A percentile compares a stretch with the other conserved stretches of the same genome.
Evolutionary conservation across 1,140 invertebrate genomes (phyloP).

Genomic region (Mamestra configurata): DNA sequence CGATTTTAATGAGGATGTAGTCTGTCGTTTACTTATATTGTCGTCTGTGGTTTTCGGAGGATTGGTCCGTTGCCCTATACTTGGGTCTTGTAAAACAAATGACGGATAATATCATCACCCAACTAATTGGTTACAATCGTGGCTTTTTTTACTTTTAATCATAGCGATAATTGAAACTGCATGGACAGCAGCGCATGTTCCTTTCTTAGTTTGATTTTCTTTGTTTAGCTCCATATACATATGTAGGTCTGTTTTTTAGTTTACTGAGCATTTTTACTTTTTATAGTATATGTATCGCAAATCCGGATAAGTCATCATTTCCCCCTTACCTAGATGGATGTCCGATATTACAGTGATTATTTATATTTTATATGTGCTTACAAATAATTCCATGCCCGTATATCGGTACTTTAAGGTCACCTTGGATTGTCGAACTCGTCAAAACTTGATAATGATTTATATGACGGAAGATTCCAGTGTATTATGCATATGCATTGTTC

Average conservation of each 20-base stretch:
- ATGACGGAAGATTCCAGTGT: slow-evolving; percentile 43
- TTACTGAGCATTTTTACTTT: no score
- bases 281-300: no score
- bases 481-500: slow-evolving; percentile 47
- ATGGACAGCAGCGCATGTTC: no score
- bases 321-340: neutral
- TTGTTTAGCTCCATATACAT: no score
- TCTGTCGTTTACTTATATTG: slow-evolving; percentile 30
- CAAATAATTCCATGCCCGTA: slow-evolving; percentile 18
- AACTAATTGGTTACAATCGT: no score
- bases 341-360: neutral
- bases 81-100: neutral
- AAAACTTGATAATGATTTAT: slow-evolving; percentile 44
- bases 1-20: slow-evolving; percentile 41
- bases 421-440: slow-evolving; percentile 17
- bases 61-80: neutral
- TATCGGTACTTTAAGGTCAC: slow-evolving; percentile 28
- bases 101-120: neutral
- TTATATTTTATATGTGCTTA: neutral
- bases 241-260: no score
- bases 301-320: no score
- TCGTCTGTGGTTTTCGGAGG: neutral
- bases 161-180: no score
- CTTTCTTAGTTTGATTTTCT: no score
- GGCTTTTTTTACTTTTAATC: no score